Conservation (phyloP, 2,113 vertebrate species). For the Symphodus melops region DNA sequence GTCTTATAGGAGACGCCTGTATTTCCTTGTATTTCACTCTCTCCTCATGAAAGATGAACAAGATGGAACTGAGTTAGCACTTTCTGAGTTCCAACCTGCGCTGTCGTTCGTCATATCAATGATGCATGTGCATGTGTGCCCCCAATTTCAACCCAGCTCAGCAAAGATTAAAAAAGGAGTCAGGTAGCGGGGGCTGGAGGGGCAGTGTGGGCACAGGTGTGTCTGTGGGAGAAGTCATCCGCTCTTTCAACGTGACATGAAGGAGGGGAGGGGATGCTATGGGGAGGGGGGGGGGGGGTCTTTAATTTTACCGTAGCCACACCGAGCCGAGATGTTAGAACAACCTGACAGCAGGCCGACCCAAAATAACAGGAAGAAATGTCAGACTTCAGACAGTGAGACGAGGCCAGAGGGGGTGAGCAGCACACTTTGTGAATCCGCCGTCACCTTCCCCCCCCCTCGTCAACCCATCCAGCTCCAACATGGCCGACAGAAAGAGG, state of each 20-base stretch:
- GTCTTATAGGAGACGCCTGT: slow-evolving; percentile 2
- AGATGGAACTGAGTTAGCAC: slow-evolving; percentile 4
- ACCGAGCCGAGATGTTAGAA: slow-evolving; percentile 30
- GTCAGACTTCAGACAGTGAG: slow-evolving; percentile 61
- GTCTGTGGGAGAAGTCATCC: slow-evolving; percentile 26
- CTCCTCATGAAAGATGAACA: slow-evolving; percentile 35
- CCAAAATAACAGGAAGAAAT: slow-evolving; percentile 71
- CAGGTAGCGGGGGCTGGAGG: slow-evolving; percentile 6
- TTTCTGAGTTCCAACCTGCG: neutral
- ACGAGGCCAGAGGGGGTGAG: slow-evolving; percentile 62
- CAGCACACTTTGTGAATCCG: slow-evolving; percentile 16
- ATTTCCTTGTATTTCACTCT: slow-evolving; percentile 5
- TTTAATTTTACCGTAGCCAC: slow-evolving; percentile 42
- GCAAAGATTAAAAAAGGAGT: slow-evolving; percentile 8
- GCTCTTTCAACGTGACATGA: slow-evolving; percentile 62
- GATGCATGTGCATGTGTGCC: slow-evolving; percentile 12
- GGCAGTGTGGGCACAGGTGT: slow-evolving; percentile 49
- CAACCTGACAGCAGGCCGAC: slow-evolving; percentile 42
- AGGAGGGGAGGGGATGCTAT: slow-evolving; percentile 19
- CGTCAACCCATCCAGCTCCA: neutral
- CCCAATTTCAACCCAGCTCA: slow-evolving; percentile 6
- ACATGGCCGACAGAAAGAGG: slow-evolving; percentile 22
- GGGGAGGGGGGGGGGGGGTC: no score
- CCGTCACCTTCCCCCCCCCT: neutral
- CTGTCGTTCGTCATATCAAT: slow-evolving; percentile 23